Conservation (phyloP, 2,113 vertebrate species). For the Antigone vipio region DNA sequence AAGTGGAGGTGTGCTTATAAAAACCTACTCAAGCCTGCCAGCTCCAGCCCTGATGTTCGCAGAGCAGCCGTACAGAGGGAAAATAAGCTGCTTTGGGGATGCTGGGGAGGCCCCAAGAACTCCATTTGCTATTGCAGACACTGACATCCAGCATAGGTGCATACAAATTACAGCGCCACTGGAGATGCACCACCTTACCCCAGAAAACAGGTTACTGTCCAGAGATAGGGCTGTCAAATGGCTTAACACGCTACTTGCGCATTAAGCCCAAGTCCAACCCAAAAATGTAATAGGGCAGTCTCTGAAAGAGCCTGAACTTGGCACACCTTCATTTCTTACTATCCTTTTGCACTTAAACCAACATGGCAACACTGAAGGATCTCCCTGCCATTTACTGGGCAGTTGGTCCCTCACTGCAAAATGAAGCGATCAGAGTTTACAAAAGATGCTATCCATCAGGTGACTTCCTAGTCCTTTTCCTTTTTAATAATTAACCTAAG, state of each 20-base stretch:
- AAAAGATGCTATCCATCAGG: background rate
- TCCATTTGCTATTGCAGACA: background rate
- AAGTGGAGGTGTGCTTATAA: background rate
- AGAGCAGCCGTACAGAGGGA: background rate
- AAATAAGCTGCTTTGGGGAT: background rate
- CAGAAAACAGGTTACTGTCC: background rate
- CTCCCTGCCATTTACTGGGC: background rate
- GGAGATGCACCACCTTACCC: background rate
- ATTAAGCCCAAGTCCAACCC: background rate
- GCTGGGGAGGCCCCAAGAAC: background rate
- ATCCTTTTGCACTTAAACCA: background rate
- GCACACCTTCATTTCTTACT: background rate
- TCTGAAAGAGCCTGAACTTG: background rate
- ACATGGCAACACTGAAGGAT: accelerated
- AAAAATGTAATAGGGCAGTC: background rate
- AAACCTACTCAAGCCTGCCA: background rate
- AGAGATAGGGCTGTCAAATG: background rate
- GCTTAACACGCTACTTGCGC: accelerated
- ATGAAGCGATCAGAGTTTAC: background rate
- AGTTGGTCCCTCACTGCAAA: background rate
- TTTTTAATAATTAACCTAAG: background rate
- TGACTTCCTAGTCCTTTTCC: background rate
- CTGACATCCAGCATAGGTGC: background rate
- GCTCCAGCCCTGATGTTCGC: background rate
- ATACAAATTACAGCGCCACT: background rate